Evolutionary conservation across 2,888 invertebrate genomes (phyloP), one percentile per base, ranked within the genome.

Genomic region (Agrilus mali): DNA sequence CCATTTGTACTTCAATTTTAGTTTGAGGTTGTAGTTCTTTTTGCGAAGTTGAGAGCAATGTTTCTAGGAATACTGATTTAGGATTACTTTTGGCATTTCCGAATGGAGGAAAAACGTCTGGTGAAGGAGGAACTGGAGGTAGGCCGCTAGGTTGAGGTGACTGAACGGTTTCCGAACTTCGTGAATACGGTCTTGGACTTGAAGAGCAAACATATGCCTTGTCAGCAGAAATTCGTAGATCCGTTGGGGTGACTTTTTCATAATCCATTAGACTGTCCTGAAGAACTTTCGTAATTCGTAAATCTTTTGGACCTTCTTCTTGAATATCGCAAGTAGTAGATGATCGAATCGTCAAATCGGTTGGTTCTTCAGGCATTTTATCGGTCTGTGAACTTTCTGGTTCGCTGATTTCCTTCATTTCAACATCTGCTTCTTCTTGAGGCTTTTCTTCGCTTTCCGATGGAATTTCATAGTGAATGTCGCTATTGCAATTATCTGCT

Each of bases 81-180:
- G 66, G 67, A 55, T 69, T 46, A 65, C 58, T 42, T 55, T 38
- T 47, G 8, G 4, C 10, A 41, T 45, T 47, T 45, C 47, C 55
- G 44, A 51, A 57, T 47, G 46, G 50, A 48, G 42, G 71, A 45
- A 76, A 73, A 55, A 77, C 71, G 63, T 82, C 82, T 13, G 82
- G 81, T 7, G 82, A 81, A 16, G 78, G 77, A 33, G 80, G 78
- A 36, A 82, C 74, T 33, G 79, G 78, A 20, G 82, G 80, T 43
- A 82, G 75, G 15, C 80, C 82, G 52, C 80, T 82, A 3, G 81
- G 80, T 54, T 80, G 80, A 3, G 83, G 82, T 6, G 83, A 82
- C 60, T 82, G 82, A 59, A 81, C 75, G 32, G 82, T 76, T 60
- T 82, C 82, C 1, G 82, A 82, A 54, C 77, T 80, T 47, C 80